These are phyloP conservation scores for Rhagonycha lutea DNA, from an alignment of 2,888 invertebrate genomes.

Conservation along the genomic window DNA sequence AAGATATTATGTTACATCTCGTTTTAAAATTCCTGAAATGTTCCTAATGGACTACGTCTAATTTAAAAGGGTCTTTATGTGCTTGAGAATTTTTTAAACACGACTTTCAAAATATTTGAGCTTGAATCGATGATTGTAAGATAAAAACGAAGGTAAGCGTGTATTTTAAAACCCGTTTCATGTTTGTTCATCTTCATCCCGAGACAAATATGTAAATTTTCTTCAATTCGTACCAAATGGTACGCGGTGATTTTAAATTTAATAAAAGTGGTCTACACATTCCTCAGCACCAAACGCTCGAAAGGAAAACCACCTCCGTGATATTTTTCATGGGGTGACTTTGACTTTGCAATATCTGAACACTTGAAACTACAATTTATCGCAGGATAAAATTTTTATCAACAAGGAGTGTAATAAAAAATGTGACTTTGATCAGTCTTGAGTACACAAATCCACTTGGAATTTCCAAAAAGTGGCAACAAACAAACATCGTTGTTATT, in stretches of 20 bases:
- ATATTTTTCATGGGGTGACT: background rate
- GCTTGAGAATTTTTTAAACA: background rate
- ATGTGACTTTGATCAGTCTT: background rate
- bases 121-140: background rate
- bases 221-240: background rate
- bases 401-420: background rate
- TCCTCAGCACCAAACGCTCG: background rate
- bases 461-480: background rate
- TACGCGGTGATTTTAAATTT: background rate
- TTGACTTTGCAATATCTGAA: background rate
- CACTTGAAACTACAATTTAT: background rate
- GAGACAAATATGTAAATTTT: background rate
- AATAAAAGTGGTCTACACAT: background rate
- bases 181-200: background rate
- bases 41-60: constrained; percentile 33
- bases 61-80: constrained; percentile 14
- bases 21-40: constrained; percentile 36
- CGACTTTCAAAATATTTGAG: background rate
- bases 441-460: background rate
- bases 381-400: background rate
- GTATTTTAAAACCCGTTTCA: background rate
- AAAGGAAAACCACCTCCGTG: background rate
- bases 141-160: background rate
- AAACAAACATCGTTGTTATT: background rate
- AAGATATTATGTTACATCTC: constrained; percentile 32